phyloP scores from a whole-genome alignment of 2,797 vertebrate genomes.

The Silurus lanzhouensis region DNA sequence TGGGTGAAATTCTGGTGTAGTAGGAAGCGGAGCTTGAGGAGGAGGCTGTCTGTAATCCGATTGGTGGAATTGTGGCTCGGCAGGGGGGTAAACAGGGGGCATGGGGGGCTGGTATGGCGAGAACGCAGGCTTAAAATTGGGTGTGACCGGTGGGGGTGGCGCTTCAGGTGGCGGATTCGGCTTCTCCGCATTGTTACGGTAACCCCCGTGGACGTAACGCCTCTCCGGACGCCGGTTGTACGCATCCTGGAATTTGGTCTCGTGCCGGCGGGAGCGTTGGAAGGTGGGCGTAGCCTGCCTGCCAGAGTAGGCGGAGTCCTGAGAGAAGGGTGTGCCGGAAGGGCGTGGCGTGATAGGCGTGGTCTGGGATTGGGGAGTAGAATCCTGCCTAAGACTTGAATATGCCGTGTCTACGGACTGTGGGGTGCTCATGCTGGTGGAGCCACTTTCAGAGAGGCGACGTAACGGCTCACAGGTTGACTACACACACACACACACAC shows the following conservation, averaged over 20 bases:
- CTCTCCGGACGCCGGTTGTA: constrained; percentile 93
- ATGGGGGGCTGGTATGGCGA: constrained; percentile 90
- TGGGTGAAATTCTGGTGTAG: constrained; percentile 78
- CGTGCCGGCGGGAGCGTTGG: constrained; percentile 86
- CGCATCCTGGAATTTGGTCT: constrained; percentile 93
- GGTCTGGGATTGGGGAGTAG: constrained; percentile 76
- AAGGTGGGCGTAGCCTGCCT: constrained; percentile 92
- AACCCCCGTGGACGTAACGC: constrained; percentile 87
- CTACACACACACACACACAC: constrained; percentile 64
- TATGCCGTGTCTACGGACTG: constrained; percentile 94
- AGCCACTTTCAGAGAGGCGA: constrained; percentile 83
- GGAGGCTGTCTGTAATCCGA: constrained; percentile 85
- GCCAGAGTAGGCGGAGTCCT: constrained; percentile 95
- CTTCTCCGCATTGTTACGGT: constrained; percentile 69
- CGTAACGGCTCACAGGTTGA: constrained; percentile 85
- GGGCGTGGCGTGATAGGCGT: constrained; percentile 90
- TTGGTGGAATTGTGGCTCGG: constrained; percentile 70
- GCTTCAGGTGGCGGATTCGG: constrained; percentile 88
- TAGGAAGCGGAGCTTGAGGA: constrained; percentile 74
- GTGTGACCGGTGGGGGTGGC: constrained; percentile 79
- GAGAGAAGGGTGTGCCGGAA: constrained; percentile 89
- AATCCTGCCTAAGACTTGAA: constrained; percentile 90
- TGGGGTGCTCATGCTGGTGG: constrained; percentile 86
- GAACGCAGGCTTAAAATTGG: constrained; percentile 87
- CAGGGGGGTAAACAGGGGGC: constrained; percentile 69